Percentiles rank a stretch among this genome's conserved stretches.
phyloP scores from a whole-genome alignment of 2,888 invertebrate genomes.

The Dryadula phaetusa region DNA sequence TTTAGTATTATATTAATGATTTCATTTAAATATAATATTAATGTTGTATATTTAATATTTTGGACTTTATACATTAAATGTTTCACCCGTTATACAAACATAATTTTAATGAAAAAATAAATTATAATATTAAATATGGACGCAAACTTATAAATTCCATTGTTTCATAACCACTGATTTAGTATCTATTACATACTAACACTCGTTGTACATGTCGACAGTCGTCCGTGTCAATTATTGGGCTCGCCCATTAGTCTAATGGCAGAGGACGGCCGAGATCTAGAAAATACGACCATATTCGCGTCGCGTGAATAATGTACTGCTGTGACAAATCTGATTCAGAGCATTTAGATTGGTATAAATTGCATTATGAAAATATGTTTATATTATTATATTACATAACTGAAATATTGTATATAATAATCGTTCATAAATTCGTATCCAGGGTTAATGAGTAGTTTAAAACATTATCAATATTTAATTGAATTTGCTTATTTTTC shows the following conservation, averaged over 20 bases:
- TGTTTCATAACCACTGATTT: constrained; percentile 19
- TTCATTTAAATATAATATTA: too few species aligned
- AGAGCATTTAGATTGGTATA: not conserved
- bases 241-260: constrained; percentile 29
- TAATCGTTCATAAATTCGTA: too few species aligned
- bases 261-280: constrained; percentile 29
- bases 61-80: not conserved
- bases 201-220: not conserved
- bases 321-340: constrained; percentile 6
- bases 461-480: too few species aligned
- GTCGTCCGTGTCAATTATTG: constrained; percentile 25
- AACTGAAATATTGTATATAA: not conserved
- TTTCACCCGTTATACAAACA: too few species aligned
- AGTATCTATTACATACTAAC: constrained; percentile 13
- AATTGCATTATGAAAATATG: not conserved
- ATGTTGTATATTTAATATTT: too few species aligned
- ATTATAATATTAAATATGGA: not conserved
- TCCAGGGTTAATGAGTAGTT: too few species aligned
- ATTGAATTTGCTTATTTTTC: too few species aligned
- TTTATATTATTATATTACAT: not conserved
- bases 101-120: not conserved
- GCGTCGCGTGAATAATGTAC: constrained; percentile 4
- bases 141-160: not conserved
- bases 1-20: too few species aligned
- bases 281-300: constrained; percentile 24